Conservation (phyloP, 2,888 invertebrate species). For the Spodoptera littoralis region DNA sequence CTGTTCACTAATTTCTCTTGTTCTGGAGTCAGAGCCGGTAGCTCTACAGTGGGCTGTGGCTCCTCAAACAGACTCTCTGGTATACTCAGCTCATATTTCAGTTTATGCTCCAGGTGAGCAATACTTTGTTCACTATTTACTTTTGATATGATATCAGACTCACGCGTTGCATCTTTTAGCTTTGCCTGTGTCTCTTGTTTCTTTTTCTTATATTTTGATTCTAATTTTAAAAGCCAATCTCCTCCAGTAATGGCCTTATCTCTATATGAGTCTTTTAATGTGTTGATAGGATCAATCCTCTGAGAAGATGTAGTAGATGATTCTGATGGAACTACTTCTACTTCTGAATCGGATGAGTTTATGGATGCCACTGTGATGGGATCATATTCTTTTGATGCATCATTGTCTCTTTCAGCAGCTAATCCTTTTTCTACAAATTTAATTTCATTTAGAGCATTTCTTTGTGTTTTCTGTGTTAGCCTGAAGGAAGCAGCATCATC, state of each 20-base stretch:
- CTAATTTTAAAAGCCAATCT: conserved; percentile 88
- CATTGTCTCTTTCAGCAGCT: conserved; percentile 69
- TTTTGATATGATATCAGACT: conserved; percentile 83
- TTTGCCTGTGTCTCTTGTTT: conserved; percentile 78
- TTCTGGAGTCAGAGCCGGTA: conserved; percentile 91
- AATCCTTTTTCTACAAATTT: conserved; percentile 74
- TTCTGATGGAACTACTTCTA: conserved; percentile 81
- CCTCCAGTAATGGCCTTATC: conserved; percentile 82
- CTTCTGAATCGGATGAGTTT: conserved; percentile 83
- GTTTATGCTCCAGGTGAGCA: conserved; percentile 79
- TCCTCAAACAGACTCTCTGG: conserved; percentile 85
- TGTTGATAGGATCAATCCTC: conserved; percentile 85
- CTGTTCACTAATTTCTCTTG: conserved; percentile 89
- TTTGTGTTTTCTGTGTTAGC: conserved; percentile 75
- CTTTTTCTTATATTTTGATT: conserved; percentile 82
- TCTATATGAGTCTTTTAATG: conserved; percentile 88
- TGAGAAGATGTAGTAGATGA: conserved; percentile 79
- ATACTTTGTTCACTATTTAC: conserved; percentile 83
- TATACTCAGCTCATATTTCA: conserved; percentile 84
- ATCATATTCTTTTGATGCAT: conserved; percentile 76
- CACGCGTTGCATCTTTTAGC: conserved; percentile 81
- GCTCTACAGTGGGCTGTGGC: conserved; percentile 76
- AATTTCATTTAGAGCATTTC: conserved; percentile 75
- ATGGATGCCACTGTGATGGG: conserved; percentile 83
- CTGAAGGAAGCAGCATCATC: conserved; percentile 78